phyloP scores from a whole-genome alignment of 2,797 vertebrate species.

The Myotis planiceps region DNA sequence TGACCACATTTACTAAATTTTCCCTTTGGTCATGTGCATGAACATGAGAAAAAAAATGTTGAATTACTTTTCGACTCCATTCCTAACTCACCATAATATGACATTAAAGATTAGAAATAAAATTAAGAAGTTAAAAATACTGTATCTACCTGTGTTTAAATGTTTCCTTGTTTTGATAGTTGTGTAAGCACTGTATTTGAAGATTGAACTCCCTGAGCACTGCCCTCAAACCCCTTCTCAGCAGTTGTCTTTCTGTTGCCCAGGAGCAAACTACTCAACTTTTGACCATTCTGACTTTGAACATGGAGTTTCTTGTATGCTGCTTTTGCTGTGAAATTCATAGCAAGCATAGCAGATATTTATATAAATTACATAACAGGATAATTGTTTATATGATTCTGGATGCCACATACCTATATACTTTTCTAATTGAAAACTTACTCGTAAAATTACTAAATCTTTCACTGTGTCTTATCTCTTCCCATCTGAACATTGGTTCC shows the following conservation, averaged over 20 bases:
- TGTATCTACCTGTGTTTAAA: not conserved
- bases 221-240: not conserved
- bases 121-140: not conserved
- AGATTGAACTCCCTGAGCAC: not conserved
- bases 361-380: not conserved
- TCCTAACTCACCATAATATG: not conserved
- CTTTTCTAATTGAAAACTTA: not conserved
- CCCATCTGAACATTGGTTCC: not conserved
- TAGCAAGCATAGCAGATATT: not conserved
- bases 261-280: not conserved
- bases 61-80: not conserved
- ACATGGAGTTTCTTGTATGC: not conserved
- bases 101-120: not conserved
- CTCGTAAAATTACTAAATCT: not conserved
- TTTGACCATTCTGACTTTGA: not conserved
- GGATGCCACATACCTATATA: not conserved
- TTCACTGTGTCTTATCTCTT: not conserved
- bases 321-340: not conserved
- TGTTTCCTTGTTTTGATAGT: not conserved
- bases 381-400: not conserved
- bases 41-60: not conserved
- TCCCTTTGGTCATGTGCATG: not conserved
- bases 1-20: not conserved
- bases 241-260: not conserved
- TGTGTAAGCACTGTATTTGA: not conserved